phyloP scores from a whole-genome alignment of 2,888 invertebrate species.

The Drosophila tripunctata region DNA sequence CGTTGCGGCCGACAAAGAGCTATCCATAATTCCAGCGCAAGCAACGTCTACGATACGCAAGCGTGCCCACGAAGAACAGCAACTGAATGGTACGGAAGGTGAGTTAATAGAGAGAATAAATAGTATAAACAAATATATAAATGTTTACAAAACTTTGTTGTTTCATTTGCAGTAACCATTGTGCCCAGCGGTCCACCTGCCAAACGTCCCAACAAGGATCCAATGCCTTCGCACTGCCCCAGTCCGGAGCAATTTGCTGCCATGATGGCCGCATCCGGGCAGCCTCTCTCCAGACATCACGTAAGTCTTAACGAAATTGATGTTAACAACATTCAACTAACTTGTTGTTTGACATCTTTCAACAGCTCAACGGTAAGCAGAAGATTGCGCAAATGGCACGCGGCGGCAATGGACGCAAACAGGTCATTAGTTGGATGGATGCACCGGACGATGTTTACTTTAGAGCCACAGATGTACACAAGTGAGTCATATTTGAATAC shows the following conservation, averaged over 20 bases:
- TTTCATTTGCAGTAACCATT: slow-evolving; percentile 71
- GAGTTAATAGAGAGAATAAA: not conserved
- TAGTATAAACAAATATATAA: not conserved
- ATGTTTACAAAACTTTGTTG: not conserved
- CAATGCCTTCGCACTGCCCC: slow-evolving; percentile 89
- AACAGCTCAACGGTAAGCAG: slow-evolving; percentile 91
- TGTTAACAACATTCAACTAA: not conserved
- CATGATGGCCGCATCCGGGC: slow-evolving; percentile 89
- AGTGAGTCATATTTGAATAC: slow-evolving; percentile 87
- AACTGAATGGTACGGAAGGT: slow-evolving; percentile 85
- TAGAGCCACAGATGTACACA: slow-evolving; percentile 94
- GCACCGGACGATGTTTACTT: slow-evolving; percentile 99
- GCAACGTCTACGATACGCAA: slow-evolving; percentile 88
- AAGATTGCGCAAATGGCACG: slow-evolving; percentile 92
- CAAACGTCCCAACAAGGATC: slow-evolving; percentile 92
- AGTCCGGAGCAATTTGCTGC: slow-evolving; percentile 90
- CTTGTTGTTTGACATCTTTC: slow-evolving; percentile 18
- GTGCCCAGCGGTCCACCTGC: slow-evolving; percentile 87
- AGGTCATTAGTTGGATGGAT: slow-evolving; percentile 99
- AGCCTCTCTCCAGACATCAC: slow-evolving; percentile 89
- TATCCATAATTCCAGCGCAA: slow-evolving; percentile 86
- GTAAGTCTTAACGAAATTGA: slow-evolving; percentile 83
- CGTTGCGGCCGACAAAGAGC: slow-evolving; percentile 87
- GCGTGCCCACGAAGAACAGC: slow-evolving; percentile 91
- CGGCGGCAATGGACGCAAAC: slow-evolving; percentile 91